phyloP scores from a whole-genome alignment of 1,140 invertebrate species.

The Portunus trituberculatus region DNA sequence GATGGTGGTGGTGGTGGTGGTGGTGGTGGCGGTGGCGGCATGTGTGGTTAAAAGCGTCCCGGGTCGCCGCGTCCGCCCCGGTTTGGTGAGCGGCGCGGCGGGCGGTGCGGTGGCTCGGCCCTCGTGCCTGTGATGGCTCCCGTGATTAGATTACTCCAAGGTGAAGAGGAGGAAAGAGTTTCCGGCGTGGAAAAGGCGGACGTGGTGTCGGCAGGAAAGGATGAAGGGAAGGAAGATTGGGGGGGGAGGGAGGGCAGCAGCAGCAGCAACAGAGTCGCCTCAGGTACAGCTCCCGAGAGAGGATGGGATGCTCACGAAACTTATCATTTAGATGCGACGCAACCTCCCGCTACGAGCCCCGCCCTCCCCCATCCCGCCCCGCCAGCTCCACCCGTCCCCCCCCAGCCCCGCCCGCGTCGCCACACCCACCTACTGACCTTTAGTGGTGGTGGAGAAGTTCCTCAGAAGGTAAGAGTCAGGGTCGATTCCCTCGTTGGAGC shows the following conservation, averaged over 20 bases:
- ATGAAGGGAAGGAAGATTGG: not conserved
- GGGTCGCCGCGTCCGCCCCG: not conserved
- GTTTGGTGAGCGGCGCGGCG: not conserved
- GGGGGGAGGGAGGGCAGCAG: not conserved
- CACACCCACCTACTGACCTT: slow-evolving; percentile 72
- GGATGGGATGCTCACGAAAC: not conserved
- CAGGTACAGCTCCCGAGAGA: not conserved
- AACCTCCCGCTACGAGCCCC: not conserved
- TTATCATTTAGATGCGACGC: not conserved
- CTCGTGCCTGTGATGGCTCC: not conserved
- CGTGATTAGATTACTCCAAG: slow-evolving; percentile 2
- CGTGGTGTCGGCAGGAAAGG: not conserved
- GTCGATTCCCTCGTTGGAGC: slow-evolving; percentile 74
- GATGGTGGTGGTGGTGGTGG: not conserved
- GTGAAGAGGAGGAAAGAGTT: not conserved
- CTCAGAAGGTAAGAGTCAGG: slow-evolving; percentile 76
- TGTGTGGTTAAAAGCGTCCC: not conserved
- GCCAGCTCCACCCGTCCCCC: not conserved
- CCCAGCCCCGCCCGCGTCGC: not conserved
- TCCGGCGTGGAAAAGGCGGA: not conserved
- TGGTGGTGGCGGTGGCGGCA: not conserved
- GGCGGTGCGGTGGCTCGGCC: not conserved
- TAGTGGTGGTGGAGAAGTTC: slow-evolving; percentile 77
- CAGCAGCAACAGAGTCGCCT: not conserved
- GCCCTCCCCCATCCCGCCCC: not conserved